Conservation (phyloP, 2,113 vertebrate species). For the Malaclemys terrapin region DNA sequence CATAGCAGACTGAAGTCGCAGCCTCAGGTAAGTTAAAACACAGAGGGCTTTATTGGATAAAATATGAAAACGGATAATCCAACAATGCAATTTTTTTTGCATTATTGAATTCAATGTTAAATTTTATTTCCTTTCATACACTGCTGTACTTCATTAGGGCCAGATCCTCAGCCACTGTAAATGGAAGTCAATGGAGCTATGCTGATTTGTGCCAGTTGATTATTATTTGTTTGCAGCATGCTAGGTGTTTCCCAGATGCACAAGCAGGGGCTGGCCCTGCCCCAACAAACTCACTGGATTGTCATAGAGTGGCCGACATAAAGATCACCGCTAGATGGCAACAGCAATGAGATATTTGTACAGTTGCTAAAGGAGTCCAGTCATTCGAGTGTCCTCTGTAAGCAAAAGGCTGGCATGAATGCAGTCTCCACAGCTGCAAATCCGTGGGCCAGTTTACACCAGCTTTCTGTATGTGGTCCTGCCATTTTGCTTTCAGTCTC, state of each 20-base stretch:
- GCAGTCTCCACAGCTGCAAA: neutral
- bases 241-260: neutral
- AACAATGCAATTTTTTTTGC: neutral
- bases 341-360: rapidly evolving
- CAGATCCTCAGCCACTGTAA: neutral
- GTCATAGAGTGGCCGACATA: rapidly evolving
- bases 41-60: neutral
- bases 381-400: no score
- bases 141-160: neutral
- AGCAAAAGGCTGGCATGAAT: rapidly evolving
- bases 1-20: neutral
- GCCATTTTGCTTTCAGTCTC: rapidly evolving
- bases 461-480: neutral
- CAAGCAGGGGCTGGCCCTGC: neutral
- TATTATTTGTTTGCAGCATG: neutral
- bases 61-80: neutral
- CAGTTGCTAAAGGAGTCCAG: rapidly evolving
- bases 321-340: slow-evolving; percentile 8
- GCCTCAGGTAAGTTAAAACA: neutral
- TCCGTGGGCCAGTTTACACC: rapidly evolving
- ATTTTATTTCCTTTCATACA: neutral
- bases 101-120: neutral
- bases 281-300: neutral
- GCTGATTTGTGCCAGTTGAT: neutral
- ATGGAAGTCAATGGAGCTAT: neutral